phyloP scores from a whole-genome alignment of 2,888 invertebrate genomes.

The Cynaeus angustus region DNA sequence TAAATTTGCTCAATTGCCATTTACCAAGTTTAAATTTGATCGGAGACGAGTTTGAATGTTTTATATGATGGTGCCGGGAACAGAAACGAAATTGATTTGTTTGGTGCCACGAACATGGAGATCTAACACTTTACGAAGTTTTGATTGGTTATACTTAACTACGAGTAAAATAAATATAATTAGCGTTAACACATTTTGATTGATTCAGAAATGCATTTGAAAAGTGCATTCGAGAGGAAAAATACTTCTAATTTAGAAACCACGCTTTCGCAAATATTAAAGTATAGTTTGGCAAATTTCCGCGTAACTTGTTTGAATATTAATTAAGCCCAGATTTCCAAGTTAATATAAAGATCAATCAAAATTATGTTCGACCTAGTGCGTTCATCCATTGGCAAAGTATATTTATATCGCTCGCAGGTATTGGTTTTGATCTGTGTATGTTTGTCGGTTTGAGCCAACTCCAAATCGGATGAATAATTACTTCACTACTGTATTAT shows the following conservation, averaged over 20 bases:
- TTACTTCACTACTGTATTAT: conserved; percentile 36
- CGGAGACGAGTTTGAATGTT: conserved; percentile 9
- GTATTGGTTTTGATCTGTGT: conserved; percentile 18
- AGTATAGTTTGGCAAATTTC: not conserved
- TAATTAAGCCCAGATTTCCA: not conserved
- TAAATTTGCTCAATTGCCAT: conserved; percentile 9
- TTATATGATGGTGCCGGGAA: not conserved
- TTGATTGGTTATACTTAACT: too few relatives aligned
- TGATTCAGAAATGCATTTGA: too few relatives aligned
- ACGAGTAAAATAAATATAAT: too few relatives aligned
- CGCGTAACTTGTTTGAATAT: not conserved
- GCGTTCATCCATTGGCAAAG: conserved; percentile 6
- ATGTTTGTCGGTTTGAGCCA: conserved; percentile 14
- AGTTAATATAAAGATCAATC: conserved; percentile 24
- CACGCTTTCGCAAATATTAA: too few relatives aligned
- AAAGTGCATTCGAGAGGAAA: too few relatives aligned
- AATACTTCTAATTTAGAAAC: too few relatives aligned
- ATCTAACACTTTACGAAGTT: not conserved
- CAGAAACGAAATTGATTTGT: conserved; percentile 1
- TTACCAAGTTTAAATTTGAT: conserved; percentile 12
- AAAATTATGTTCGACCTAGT: conserved; percentile 16
- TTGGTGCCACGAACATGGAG: not conserved
- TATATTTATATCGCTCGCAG: conserved; percentile 32
- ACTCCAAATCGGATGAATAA: conserved; percentile 29
- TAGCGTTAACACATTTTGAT: too few relatives aligned